Base-by-base conservation (phyloP, 23 tunicate genomes). In the Aplidium turbinatum region DNA sequence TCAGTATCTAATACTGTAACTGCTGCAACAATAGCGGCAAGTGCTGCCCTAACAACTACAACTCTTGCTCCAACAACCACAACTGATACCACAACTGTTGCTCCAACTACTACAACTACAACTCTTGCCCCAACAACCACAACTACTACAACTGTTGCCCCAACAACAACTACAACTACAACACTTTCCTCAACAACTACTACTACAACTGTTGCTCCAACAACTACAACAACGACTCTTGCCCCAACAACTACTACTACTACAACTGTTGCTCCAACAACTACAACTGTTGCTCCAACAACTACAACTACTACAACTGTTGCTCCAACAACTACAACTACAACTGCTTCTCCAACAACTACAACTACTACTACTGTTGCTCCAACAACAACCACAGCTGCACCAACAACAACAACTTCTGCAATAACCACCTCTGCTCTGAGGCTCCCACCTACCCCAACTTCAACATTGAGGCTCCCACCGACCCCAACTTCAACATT, bases 181-280 rank as follows among this genome's bases (percentile, higher is more conserved):
- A 21, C 80, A 22, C 9, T 72, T 30, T 4, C 48, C 7, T 11
- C 26, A 21, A 11, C 67, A 16, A 19, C 62, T 28, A 75, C 80
- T 11, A 31, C 80, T n/a, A n/a, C n/a, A n/a, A n/a, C n/a, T n/a
- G n/a, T n/a, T n/a, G n/a, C n/a, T n/a, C n/a, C n/a, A n/a, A n/a
- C n/a, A 75, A 35, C 69, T 21, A 47, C 68, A 30, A 48, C 80
- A 60, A 75, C 72, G 4, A 31, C 72, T 27, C 58, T 72, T 19
- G 35, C 68, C 69, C 24, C 30, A 30, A 28, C 72, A 18, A 9
- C 62, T n/a, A 60, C 68, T 19, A 6, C 47, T 3, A 48, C 51
- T 31, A 21, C 80, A 22, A 32, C 80, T 30, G 9, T 28, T n/a
- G 6, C 26, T 19, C 22, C 67, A 16, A 19, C 62, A 13, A 75